Conservation (phyloP, 2,113 vertebrate genomes). For the Scolopax mira region DNA sequence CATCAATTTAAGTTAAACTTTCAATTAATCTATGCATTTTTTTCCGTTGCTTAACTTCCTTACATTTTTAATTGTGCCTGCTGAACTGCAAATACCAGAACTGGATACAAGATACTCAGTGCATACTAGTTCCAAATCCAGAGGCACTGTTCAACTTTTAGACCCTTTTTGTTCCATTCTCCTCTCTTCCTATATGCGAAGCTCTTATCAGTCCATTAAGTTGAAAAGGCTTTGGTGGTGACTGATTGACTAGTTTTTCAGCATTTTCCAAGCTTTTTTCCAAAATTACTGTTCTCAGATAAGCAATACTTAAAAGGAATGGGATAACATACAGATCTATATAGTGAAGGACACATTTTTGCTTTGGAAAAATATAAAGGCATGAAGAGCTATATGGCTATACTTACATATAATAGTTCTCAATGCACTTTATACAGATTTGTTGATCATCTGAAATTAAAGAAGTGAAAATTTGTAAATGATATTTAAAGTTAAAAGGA, state of each 20-base stretch:
- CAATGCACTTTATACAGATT: slow-evolving; percentile 82
- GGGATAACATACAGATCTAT: neutral
- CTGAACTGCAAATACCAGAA: neutral
- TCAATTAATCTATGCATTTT: neutral
- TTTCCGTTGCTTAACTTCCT: neutral
- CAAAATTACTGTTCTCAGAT: neutral
- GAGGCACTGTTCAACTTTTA: neutral
- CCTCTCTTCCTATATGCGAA: neutral
- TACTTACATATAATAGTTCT: slow-evolving; percentile 91
- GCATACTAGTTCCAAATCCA: neutral
- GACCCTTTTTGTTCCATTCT: neutral
- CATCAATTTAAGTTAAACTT: neutral
- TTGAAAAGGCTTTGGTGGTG: neutral
- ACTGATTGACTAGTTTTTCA: neutral
- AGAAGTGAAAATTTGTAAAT: slow-evolving; percentile 8
- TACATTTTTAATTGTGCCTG: neutral
- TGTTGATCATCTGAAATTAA: slow-evolving; percentile 85
- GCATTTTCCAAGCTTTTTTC: neutral
- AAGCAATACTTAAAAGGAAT: neutral
- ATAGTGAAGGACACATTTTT: neutral
- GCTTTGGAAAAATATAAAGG: neutral
- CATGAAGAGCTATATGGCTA: neutral
- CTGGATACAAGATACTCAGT: neutral
- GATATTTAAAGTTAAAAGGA: neutral
- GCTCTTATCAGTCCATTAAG: neutral